phyloP scores from a whole-genome alignment of 1,140 invertebrate species.

The Papilio aristodemus region DNA sequence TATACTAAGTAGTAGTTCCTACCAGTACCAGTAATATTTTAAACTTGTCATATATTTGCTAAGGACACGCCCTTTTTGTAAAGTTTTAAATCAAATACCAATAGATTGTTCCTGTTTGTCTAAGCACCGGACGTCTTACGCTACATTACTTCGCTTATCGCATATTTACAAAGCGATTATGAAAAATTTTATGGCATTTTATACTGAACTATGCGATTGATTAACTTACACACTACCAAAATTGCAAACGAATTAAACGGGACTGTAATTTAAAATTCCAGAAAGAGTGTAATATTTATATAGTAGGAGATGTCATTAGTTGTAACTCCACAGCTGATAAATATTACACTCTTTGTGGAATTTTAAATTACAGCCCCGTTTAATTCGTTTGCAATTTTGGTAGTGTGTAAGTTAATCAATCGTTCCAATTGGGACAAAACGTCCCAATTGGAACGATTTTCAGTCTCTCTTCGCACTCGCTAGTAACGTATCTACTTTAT shows the following conservation, averaged over 20 bases:
- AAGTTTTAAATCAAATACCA: neutral
- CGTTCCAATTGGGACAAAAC: too few relatives aligned
- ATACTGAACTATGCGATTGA: neutral
- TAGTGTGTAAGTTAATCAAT: neutral
- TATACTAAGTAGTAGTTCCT: too few relatives aligned
- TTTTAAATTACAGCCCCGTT: too few relatives aligned
- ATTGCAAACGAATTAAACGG: neutral
- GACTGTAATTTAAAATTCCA: too few relatives aligned
- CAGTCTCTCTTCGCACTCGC: too few relatives aligned
- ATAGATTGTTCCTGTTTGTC: neutral
- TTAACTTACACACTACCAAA: neutral
- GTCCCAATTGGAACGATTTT: too few relatives aligned
- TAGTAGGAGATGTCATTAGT: too few relatives aligned
- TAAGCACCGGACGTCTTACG: neutral
- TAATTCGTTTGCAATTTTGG: neutral
- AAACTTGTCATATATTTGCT: neutral
- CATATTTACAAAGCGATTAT: neutral
- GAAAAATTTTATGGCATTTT: neutral
- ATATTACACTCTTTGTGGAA: too few relatives aligned
- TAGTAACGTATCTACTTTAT: too few relatives aligned
- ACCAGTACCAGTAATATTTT: constrained; percentile 29
- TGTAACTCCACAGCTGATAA: too few relatives aligned
- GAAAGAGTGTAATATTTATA: too few relatives aligned
- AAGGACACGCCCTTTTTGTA: neutral
- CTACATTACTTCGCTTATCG: neutral